phyloP scores from a whole-genome alignment of 2,113 vertebrate genomes.

The Cheirogaleus medius region DNA sequence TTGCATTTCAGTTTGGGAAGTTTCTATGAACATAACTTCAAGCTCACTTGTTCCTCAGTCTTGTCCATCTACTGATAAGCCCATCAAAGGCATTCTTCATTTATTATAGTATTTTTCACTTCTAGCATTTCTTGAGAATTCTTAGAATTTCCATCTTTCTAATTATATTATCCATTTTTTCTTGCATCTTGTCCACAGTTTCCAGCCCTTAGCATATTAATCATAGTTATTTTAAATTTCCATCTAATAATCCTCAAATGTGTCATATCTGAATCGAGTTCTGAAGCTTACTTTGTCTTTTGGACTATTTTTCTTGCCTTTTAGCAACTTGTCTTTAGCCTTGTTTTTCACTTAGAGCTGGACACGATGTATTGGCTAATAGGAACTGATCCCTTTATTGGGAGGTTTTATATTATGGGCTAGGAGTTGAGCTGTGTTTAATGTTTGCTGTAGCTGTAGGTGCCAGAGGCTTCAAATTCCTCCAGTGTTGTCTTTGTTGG shows the following conservation, averaged over 20 bases:
- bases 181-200: neutral
- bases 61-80: neutral
- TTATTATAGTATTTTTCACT: conserved; percentile 22
- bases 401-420: neutral
- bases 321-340: neutral
- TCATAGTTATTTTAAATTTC: neutral
- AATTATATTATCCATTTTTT: neutral
- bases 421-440: neutral
- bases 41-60: neutral
- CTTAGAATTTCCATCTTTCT: neutral
- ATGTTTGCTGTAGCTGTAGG: neutral
- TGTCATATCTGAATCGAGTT: neutral
- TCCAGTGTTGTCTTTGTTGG: neutral
- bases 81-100: neutral
- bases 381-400: neutral
- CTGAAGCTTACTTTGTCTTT: neutral
- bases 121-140: neutral
- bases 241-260: neutral
- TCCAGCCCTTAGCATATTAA: neutral
- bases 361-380: neutral
- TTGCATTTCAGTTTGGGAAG: neutral
- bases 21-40: neutral
- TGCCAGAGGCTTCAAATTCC: neutral
- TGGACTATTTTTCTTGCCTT: neutral
- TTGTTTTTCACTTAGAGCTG: neutral